Conservation (phyloP, 2,888 invertebrate species). For the Leistus spinibarbis region DNA sequence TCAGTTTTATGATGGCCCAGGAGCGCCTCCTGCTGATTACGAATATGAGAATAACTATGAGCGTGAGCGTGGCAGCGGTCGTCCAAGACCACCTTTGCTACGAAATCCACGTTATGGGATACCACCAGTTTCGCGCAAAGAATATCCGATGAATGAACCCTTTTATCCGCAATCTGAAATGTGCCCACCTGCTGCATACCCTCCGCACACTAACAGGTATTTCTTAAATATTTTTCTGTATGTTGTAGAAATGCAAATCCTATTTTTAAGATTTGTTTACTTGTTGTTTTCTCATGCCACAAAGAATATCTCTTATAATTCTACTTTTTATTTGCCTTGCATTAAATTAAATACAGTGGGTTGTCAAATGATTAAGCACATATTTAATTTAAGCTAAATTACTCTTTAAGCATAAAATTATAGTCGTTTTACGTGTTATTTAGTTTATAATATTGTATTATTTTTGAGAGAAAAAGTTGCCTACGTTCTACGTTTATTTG, state of each 20-base stretch:
- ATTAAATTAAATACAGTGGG: background rate
- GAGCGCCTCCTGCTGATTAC: background rate
- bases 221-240: conserved; percentile 9
- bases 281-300: background rate
- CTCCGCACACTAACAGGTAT: conserved; percentile 22
- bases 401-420: too few species aligned
- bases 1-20: conserved; percentile 6
- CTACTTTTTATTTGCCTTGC: background rate
- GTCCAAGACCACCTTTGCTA: conserved; percentile 16
- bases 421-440: too few species aligned
- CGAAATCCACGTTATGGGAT: conserved; percentile 21
- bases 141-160: conserved; percentile 7
- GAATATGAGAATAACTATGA: conserved; percentile 15
- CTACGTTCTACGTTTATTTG: too few species aligned
- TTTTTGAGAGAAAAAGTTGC: too few species aligned
- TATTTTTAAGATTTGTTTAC: background rate
- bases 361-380: too few species aligned
- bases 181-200: conserved; percentile 1
- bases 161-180: background rate
- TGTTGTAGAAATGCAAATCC: background rate
- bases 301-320: background rate
- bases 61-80: background rate
- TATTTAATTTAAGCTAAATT: too few species aligned
- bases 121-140: conserved; percentile 19
- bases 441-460: too few species aligned